Percentiles rank a stretch among this genome's conserved stretches.
Conservation (phyloP, 2,797 vertebrate genomes). For the Esox masquinongy region DNA sequence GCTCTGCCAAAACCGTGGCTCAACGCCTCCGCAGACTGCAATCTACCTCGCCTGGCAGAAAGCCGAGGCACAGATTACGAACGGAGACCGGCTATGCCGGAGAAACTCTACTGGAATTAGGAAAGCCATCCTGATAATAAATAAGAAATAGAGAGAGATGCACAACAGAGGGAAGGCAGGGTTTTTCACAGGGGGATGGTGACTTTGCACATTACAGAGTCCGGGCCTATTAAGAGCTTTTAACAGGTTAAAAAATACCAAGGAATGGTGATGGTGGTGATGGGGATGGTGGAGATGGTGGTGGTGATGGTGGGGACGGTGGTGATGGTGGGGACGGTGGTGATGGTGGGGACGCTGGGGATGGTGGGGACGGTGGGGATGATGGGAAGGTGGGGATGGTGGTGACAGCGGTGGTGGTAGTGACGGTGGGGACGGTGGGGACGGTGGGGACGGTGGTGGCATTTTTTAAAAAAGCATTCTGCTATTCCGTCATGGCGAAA, state of each 20-base stretch:
- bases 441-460: constrained; percentile 37
- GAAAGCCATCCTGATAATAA: constrained; percentile 27
- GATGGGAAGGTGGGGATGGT: too few species aligned
- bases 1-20: constrained; percentile 38
- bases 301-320: too few species aligned
- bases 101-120: constrained; percentile 39
- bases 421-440: background rate
- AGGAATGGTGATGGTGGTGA: constrained; percentile 44
- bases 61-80: constrained; percentile 35
- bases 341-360: too few species aligned
- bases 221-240: constrained; percentile 35
- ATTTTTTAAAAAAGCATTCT: constrained; percentile 29
- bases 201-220: constrained; percentile 31
- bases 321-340: too few species aligned
- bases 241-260: constrained; percentile 28
- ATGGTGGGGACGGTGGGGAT: too few species aligned
- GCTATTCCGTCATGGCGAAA: constrained; percentile 56
- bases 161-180: constrained; percentile 22
- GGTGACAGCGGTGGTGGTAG: too few species aligned
- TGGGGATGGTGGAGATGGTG: constrained; percentile 30
- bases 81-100: constrained; percentile 37
- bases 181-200: constrained; percentile 31
- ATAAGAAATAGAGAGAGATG: constrained; percentile 11
- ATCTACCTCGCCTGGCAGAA: constrained; percentile 28
- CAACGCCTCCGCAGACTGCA: constrained; percentile 20